Evolutionary conservation across 2,797 vertebrate genomes (phyloP).

Genomic region (Tragelaphus eurycerus): DNA sequence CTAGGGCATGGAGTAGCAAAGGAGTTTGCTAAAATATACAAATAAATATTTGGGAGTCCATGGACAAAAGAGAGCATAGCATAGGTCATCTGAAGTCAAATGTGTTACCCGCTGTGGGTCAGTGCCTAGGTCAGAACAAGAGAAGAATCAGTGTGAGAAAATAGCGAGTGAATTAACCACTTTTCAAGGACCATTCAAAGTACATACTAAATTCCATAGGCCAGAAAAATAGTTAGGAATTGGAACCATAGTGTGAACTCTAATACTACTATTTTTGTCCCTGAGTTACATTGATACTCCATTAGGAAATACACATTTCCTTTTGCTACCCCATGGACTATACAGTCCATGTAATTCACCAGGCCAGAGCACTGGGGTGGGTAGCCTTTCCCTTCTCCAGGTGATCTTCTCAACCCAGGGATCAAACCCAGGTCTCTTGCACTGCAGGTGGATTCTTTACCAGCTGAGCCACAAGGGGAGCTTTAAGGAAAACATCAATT

Average conservation of each 20-base stretch:
- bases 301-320: neutral
- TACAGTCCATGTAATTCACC: neutral
- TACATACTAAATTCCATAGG: neutral
- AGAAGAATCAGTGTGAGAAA: neutral
- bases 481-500: neutral
- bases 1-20: neutral
- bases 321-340: neutral
- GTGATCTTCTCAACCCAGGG: neutral
- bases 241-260: neutral
- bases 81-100: neutral
- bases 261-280: neutral
- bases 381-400: neutral
- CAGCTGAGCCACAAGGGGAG: neutral
- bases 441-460: neutral
- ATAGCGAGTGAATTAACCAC: neutral
- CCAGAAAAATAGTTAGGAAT: neutral
- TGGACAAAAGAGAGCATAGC: neutral
- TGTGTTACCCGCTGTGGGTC: neutral
- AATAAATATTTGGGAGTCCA: neutral
- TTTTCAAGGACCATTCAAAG: neutral
- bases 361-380: neutral
- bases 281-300: neutral
- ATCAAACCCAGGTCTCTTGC: neutral
- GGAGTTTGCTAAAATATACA: neutral
- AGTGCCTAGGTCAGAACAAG: neutral